These are phyloP conservation scores for Busseola fusca DNA, from an alignment of 2,888 invertebrate genomes.

Conservation along the genomic window DNA sequence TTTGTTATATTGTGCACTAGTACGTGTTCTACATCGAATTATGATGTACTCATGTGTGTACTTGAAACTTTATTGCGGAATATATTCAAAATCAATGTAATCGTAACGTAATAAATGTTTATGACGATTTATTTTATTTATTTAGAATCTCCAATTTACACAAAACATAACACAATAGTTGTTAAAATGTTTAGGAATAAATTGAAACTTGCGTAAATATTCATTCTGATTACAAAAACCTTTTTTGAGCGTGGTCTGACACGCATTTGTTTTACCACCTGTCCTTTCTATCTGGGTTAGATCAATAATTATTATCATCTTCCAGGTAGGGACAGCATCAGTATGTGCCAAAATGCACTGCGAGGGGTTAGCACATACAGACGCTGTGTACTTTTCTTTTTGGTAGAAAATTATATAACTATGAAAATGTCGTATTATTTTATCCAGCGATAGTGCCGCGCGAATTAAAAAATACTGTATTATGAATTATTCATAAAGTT, in stretches of 20 bases:
- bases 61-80: slow-evolving; percentile 15
- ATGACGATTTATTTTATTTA: too few species aligned
- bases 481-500: neutral
- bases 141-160: neutral
- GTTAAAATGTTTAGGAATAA: neutral
- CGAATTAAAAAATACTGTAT: neutral
- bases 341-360: too few species aligned
- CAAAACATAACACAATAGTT: neutral
- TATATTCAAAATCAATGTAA: slow-evolving; percentile 12
- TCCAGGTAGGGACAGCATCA: neutral
- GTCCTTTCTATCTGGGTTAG: neutral
- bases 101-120: neutral
- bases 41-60: slow-evolving; percentile 2
- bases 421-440: neutral
- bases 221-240: neutral
- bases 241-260: neutral
- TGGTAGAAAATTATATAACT: neutral
- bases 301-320: neutral
- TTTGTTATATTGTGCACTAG: slow-evolving; percentile 60
- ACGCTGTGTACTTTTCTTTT: neutral
- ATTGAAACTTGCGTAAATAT: neutral
- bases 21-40: slow-evolving; percentile 28
- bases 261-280: neutral
- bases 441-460: neutral
- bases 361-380: too few species aligned